Percentiles rank a stretch among this genome's conserved stretches.
These are phyloP conservation scores for Rhabdomys dilectus DNA, from an alignment of 2,113 vertebrate genomes.

Conservation along the genomic window DNA sequence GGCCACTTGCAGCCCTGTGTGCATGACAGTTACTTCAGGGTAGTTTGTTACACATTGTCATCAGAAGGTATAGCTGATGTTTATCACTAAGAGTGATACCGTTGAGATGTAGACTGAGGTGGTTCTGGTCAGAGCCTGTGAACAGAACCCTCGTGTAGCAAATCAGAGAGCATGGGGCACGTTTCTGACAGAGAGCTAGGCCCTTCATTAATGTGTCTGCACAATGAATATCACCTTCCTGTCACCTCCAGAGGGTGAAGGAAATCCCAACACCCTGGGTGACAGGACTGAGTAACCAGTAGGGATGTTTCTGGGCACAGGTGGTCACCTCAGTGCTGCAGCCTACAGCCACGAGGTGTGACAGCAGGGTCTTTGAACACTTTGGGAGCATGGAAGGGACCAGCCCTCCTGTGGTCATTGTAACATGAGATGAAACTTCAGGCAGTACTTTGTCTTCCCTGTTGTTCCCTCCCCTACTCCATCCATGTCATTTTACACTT, in stretches of 20 bases:
- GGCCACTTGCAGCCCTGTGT: neutral
- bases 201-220: neutral
- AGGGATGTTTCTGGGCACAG: neutral
- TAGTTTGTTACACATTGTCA: neutral
- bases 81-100: neutral
- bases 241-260: neutral
- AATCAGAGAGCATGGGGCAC: neutral
- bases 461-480: neutral
- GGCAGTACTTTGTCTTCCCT: neutral
- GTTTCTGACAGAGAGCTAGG: neutral
- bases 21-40: neutral
- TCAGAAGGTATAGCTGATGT: neutral
- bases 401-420: neutral
- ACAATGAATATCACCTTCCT: neutral
- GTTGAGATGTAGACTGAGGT: neutral
- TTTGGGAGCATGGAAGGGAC: neutral
- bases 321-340: neutral
- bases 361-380: neutral
- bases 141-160: neutral
- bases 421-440: neutral
- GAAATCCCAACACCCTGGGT: neutral
- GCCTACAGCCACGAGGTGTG: neutral
- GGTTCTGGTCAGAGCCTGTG: neutral
- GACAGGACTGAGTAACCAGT: fast-evolving
- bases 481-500: neutral